Evolutionary conservation across 2,113 vertebrate genomes (phyloP).

Genomic region (Pithys albifrons): DNA sequence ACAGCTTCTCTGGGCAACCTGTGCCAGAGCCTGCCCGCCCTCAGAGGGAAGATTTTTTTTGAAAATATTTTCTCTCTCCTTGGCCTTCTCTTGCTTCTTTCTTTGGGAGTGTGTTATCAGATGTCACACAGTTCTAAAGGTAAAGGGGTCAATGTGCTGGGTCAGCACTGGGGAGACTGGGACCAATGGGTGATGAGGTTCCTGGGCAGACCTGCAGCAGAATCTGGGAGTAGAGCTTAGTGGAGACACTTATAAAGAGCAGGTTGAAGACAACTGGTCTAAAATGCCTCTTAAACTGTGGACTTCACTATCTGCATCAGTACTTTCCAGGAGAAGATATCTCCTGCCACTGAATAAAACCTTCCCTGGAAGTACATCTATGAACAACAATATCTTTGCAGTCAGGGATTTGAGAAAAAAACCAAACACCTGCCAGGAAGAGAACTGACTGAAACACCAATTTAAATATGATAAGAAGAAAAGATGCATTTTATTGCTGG

Average conservation of each 20-base stretch:
- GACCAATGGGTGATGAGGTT: not conserved
- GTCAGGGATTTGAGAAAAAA: not conserved
- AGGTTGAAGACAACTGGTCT: not conserved
- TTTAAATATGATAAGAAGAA: not conserved
- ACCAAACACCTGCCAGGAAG: not conserved
- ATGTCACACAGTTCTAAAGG: not conserved
- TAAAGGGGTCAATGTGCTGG: not conserved
- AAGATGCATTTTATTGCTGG: not conserved
- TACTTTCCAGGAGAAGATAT: not conserved
- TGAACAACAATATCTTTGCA: not conserved
- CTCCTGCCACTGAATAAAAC: not conserved
- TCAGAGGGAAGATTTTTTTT: not conserved
- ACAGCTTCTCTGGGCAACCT: not conserved
- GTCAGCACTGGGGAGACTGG: not conserved
- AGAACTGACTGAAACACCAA: not conserved
- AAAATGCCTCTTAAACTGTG: not conserved
- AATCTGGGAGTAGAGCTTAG: not conserved
- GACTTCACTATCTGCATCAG: not conserved
- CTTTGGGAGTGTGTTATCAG: not conserved
- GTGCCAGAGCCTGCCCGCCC: rapidly evolving
- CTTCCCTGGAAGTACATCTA: not conserved
- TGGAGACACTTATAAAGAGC: not conserved
- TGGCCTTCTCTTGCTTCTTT: not conserved
- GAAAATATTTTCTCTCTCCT: not conserved
- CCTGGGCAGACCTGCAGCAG: not conserved